phyloP scores from a whole-genome alignment of 2,797 vertebrate genomes.

The Phataginus tricuspis region DNA sequence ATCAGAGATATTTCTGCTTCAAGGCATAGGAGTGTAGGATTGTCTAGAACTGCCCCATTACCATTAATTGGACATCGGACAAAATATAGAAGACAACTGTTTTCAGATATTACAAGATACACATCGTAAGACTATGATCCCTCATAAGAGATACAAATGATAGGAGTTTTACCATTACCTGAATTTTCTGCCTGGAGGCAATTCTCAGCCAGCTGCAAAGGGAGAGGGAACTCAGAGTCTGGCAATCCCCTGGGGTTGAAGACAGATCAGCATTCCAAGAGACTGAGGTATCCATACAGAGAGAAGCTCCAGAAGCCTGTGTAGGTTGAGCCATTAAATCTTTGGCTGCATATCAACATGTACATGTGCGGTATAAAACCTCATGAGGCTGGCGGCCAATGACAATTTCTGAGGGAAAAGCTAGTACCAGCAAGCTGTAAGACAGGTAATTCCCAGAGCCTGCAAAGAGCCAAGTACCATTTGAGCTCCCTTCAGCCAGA shows the following conservation, averaged over 20 bases:
- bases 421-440: background rate
- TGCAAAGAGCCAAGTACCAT: background rate
- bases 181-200: slow-evolving; percentile 23
- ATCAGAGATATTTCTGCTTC: background rate
- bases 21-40: background rate
- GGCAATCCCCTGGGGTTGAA: background rate
- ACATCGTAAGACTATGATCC: background rate
- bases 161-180: background rate
- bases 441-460: slow-evolving; percentile 2
- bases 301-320: background rate
- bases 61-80: background rate
- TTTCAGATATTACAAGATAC: background rate
- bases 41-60: background rate
- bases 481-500: background rate
- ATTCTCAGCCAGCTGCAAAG: background rate
- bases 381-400: background rate
- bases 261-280: background rate
- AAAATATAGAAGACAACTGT: background rate
- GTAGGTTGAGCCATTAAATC: background rate
- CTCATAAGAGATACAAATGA: background rate
- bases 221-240: background rate
- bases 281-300: background rate
- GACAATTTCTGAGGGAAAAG: background rate
- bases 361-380: background rate
- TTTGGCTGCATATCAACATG: background rate